These are phyloP conservation scores for Hylomyscus alleni DNA, from an alignment of 2,797 vertebrate species.

Conservation along the genomic window DNA sequence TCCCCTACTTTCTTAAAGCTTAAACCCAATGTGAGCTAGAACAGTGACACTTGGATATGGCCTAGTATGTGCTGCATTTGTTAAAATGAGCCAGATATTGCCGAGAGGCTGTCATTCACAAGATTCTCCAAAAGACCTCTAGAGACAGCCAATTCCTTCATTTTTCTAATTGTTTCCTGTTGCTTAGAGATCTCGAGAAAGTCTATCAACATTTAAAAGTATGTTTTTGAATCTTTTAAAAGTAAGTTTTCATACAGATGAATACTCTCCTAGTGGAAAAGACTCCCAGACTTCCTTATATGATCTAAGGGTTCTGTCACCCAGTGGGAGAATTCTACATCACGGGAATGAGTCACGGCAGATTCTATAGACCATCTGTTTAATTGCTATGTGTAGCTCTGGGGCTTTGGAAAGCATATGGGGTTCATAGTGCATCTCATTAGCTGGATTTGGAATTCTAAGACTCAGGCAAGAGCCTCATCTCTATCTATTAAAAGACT, in stretches of 20 bases:
- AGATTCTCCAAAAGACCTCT: neutral
- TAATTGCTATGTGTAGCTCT: neutral
- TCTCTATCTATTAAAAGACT: conserved; percentile 33
- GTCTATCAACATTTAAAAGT: neutral
- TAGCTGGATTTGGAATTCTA: conserved; percentile 40
- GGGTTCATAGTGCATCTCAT: neutral
- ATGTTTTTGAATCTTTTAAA: neutral
- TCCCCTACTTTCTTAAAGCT: neutral
- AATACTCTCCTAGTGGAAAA: neutral
- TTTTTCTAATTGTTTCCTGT: neutral
- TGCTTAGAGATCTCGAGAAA: conserved; percentile 15
- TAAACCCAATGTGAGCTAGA: neutral
- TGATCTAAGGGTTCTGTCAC: neutral
- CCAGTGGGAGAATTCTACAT: neutral
- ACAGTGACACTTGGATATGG: neutral
- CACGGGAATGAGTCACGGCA: neutral
- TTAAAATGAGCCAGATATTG: neutral
- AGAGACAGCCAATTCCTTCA: neutral
- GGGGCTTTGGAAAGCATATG: neutral
- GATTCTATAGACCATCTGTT: neutral
- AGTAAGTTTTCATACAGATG: neutral
- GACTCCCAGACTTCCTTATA: neutral
- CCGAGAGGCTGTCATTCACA: neutral
- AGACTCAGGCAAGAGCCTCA: neutral
- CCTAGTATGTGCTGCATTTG: neutral